Conservation (phyloP, 64 coral and sea anemone species). For the Actinia equina region DNA sequence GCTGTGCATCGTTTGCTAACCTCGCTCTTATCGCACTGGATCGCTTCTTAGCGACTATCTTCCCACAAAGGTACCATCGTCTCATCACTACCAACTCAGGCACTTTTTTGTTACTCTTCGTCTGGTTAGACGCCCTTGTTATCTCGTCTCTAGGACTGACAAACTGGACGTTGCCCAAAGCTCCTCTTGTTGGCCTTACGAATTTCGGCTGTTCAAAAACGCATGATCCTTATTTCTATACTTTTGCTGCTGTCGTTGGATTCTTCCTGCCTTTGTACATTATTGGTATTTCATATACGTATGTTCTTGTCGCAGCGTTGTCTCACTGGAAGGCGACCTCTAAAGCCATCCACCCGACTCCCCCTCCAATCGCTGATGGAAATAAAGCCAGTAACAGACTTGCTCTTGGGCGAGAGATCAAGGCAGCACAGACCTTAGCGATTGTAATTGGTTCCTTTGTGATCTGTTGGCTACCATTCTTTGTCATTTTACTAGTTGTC, state of each 20-base stretch:
- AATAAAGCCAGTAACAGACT: conserved; percentile 16
- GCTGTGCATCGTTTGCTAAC: conserved; percentile 59
- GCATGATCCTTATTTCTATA: conserved; percentile 26
- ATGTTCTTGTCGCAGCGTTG: conserved; percentile 34
- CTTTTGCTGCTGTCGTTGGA: conserved; percentile 16
- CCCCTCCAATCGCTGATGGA: conserved; percentile 31
- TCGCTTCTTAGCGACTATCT: conserved; percentile 68
- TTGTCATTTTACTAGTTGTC: conserved; percentile 46
- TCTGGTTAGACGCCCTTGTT: conserved; percentile 57
- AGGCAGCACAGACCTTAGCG: conserved; percentile 62
- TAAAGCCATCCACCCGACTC: not conserved
- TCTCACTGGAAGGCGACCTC: conserved; percentile 37
- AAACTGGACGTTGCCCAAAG: conserved; percentile 46
- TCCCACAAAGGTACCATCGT: conserved; percentile 43
- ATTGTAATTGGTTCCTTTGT: conserved; percentile 58
- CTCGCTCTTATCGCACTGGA: conserved; percentile 56
- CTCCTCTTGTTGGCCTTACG: not conserved
- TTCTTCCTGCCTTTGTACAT: conserved; percentile 59
- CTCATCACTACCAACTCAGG: conserved; percentile 26
- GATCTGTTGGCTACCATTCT: conserved; percentile 59
- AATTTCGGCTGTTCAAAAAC: conserved; percentile 52
- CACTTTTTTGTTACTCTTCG: conserved; percentile 9
- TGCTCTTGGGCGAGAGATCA: conserved; percentile 50
- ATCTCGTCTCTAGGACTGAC: conserved; percentile 37
- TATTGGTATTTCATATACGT: conserved; percentile 39